Evolutionary conservation across 2,888 invertebrate genomes (phyloP).

Genomic region (Parnassius mnemosyne): DNA sequence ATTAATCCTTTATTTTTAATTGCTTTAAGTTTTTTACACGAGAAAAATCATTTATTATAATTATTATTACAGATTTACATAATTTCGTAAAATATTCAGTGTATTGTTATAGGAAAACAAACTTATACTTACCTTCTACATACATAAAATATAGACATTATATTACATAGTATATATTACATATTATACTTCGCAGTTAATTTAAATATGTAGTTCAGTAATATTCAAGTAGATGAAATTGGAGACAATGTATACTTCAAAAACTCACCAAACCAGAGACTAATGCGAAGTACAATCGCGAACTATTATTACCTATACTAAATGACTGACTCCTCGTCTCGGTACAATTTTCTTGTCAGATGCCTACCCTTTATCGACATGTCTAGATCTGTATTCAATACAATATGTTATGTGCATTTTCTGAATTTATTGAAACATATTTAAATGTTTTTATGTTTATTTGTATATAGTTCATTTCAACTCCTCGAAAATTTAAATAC

Average conservation of each 20-base stretch:
- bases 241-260: constrained; percentile 20
- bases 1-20: too few relatives aligned
- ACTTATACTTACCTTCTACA: too few relatives aligned
- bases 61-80: too few relatives aligned
- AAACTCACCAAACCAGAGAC: constrained; percentile 15
- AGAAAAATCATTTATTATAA: too few relatives aligned
- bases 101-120: too few relatives aligned
- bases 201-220: constrained; percentile 6
- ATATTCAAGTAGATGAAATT: constrained; percentile 13
- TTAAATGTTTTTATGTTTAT: constrained; percentile 21
- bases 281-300: constrained; percentile 35
- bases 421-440: constrained; percentile 12
- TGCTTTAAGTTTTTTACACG: too few relatives aligned
- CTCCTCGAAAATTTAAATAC: not conserved
- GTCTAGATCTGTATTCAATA: constrained; percentile 37
- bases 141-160: too few relatives aligned
- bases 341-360: constrained; percentile 54
- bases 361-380: constrained; percentile 48
- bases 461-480: not conserved
- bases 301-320: constrained; percentile 63
- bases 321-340: constrained; percentile 52
- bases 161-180: too few relatives aligned
- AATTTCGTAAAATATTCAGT: too few relatives aligned
- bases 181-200: not conserved
- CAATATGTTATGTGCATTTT: constrained; percentile 23